phyloP scores from a whole-genome alignment of 2,797 vertebrate genomes.

The Thalassophryne amazonica region DNA sequence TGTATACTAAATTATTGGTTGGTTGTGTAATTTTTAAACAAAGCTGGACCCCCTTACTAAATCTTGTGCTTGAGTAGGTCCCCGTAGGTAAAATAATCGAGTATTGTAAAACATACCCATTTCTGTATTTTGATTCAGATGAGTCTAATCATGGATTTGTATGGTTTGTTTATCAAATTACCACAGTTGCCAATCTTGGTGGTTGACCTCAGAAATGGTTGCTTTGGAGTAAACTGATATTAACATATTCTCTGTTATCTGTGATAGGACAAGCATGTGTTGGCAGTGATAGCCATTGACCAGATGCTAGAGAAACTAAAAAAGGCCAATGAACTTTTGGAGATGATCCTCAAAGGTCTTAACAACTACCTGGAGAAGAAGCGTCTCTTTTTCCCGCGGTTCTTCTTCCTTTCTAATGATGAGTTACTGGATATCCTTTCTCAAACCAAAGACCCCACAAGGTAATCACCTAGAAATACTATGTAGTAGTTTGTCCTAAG shows the following conservation, averaged over 20 bases:
- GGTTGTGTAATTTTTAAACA: too few relatives aligned
- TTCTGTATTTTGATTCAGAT: too few relatives aligned
- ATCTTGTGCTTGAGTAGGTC: too few relatives aligned
- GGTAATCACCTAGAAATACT: constrained; percentile 67
- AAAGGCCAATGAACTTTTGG: constrained; percentile 83
- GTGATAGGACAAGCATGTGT: constrained; percentile 83
- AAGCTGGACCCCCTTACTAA: too few relatives aligned
- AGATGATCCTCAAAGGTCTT: constrained; percentile 89
- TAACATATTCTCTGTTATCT: constrained; percentile 2
- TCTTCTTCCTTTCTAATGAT: constrained; percentile 94
- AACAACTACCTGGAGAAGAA: constrained; percentile 93
- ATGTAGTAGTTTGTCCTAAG: too few relatives aligned
- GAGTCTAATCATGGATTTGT: too few relatives aligned
- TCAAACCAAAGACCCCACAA: constrained; percentile 91
- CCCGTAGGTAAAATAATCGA: too few relatives aligned
- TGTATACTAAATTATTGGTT: too few relatives aligned
- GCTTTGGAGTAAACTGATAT: background rate
- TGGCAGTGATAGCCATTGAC: constrained; percentile 81
- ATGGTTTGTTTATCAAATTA: too few relatives aligned
- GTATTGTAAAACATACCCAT: too few relatives aligned
- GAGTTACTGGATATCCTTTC: constrained; percentile 92
- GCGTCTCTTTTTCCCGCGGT: constrained; percentile 89
- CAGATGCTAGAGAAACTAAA: constrained; percentile 85
- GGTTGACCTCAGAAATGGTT: background rate
- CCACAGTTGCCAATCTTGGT: background rate